Evolutionary conservation across 2,797 vertebrate species (phyloP).

Genomic region (Rhodeus uyekii): DNA sequence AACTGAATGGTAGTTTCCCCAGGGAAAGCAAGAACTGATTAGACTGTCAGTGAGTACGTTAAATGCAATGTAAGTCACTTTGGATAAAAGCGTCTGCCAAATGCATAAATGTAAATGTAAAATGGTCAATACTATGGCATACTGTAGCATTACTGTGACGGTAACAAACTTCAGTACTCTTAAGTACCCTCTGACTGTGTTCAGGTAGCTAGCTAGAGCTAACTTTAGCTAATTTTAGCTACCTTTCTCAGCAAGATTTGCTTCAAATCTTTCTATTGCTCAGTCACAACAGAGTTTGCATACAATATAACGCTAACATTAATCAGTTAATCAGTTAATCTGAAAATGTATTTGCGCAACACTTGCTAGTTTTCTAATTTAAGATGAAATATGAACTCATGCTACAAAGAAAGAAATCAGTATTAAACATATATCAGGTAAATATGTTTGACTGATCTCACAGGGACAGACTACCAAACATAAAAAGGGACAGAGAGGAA

Average conservation of each 20-base stretch:
- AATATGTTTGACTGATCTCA: conserved; percentile 44
- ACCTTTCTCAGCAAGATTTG: background rate
- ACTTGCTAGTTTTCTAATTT: conserved; percentile 23
- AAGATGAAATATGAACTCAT: conserved; percentile 29
- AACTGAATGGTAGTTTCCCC: background rate
- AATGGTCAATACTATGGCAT: too few relatives aligned
- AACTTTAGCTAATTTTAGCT: background rate
- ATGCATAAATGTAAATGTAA: too few relatives aligned
- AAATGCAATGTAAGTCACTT: too few relatives aligned
- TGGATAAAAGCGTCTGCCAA: too few relatives aligned
- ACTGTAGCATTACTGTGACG: background rate
- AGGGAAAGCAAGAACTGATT: too few relatives aligned
- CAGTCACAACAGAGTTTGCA: background rate
- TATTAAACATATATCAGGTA: conserved; percentile 36
- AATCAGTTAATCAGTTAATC: too few relatives aligned
- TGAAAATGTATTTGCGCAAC: too few relatives aligned
- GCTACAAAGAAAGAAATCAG: conserved; percentile 18
- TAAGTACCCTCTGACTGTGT: background rate
- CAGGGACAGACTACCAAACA: conserved; percentile 35
- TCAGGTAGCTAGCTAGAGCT: background rate
- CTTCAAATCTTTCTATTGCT: background rate
- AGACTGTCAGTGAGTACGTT: too few relatives aligned
- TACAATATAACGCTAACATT: background rate
- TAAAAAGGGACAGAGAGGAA: background rate
- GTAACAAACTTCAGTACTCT: background rate